A percentile compares a stretch with the other conserved stretches of the same genome.
phyloP scores from a whole-genome alignment of 2,888 invertebrate species.

The Nasonia oneida region DNA sequence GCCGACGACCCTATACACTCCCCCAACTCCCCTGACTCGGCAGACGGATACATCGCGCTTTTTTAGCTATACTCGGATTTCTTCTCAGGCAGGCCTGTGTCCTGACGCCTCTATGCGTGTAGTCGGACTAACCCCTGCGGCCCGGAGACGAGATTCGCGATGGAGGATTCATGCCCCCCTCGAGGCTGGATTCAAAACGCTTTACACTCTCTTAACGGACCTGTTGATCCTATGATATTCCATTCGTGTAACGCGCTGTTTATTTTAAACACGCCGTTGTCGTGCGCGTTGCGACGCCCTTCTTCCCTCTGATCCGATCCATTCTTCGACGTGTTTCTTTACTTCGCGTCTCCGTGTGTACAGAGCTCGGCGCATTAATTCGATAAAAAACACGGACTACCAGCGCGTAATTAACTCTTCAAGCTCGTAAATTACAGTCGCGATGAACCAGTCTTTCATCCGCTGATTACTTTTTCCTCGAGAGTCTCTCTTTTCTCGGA shows the following conservation, averaged over 20 bases:
- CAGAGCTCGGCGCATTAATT: not conserved
- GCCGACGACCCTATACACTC: not conserved
- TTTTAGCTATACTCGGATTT: slow-evolving; percentile 39
- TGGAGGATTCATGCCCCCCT: slow-evolving; percentile 53
- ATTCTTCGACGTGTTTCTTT: not conserved
- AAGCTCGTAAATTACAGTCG: slow-evolving; percentile 51
- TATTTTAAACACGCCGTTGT: slow-evolving; percentile 55
- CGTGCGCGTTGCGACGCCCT: not conserved
- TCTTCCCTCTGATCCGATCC: not conserved
- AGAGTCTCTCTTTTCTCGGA: slow-evolving; percentile 40
- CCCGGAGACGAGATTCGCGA: slow-evolving; percentile 49
- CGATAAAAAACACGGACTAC: slow-evolving; percentile 26
- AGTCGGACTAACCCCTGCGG: slow-evolving; percentile 21
- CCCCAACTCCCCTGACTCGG: not conserved
- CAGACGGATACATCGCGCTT: slow-evolving; percentile 11
- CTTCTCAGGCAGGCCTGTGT: not conserved
- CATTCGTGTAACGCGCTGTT: slow-evolving; percentile 29
- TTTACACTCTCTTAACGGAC: slow-evolving; percentile 78
- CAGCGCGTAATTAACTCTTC: slow-evolving; percentile 53
- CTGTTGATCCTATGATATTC: slow-evolving; percentile 74
- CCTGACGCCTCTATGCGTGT: not conserved
- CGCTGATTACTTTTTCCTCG: slow-evolving; percentile 51
- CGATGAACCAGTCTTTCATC: slow-evolving; percentile 54
- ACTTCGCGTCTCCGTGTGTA: not conserved
- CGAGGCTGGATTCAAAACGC: slow-evolving; percentile 78